These are phyloP conservation scores for Sinocyclocheilus anophthalmus DNA, from an alignment of 2,113 vertebrate species.

Conservation along the genomic window DNA sequence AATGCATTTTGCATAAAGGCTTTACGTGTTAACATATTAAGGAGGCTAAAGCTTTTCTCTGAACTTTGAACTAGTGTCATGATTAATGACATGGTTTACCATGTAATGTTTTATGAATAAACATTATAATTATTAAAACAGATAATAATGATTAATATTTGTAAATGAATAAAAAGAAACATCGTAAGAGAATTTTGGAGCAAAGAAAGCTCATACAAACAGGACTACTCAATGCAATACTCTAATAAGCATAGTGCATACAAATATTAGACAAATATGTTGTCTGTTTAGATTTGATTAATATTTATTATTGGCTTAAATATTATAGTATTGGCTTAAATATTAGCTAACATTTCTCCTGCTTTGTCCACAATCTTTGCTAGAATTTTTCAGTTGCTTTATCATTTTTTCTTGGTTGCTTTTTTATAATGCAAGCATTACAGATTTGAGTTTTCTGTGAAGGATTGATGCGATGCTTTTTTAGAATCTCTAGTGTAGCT, in stretches of 20 bases:
- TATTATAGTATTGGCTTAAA: too few species aligned
- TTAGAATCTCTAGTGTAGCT: background rate
- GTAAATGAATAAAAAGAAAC: background rate
- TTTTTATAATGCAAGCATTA: too few species aligned
- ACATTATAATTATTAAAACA: too few species aligned
- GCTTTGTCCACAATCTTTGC: background rate
- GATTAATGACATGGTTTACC: background rate
- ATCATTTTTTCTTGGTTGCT: background rate
- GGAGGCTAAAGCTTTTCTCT: background rate
- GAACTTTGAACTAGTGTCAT: background rate
- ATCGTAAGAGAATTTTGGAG: background rate
- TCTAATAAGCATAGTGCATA: background rate
- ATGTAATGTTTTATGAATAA: too few species aligned
- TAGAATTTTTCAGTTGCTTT: background rate
- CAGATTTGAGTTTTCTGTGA: background rate
- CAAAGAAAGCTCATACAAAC: background rate
- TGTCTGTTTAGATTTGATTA: background rate
- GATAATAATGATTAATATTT: too few species aligned
- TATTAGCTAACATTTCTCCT: background rate
- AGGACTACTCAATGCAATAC: background rate
- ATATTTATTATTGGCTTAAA: too few species aligned
- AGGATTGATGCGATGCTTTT: background rate
- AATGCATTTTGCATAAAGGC: background rate
- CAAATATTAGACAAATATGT: background rate
- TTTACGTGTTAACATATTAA: background rate